Evolutionary conservation across 2,888 invertebrate genomes (phyloP).

Genomic region (Andrena fulva): DNA sequence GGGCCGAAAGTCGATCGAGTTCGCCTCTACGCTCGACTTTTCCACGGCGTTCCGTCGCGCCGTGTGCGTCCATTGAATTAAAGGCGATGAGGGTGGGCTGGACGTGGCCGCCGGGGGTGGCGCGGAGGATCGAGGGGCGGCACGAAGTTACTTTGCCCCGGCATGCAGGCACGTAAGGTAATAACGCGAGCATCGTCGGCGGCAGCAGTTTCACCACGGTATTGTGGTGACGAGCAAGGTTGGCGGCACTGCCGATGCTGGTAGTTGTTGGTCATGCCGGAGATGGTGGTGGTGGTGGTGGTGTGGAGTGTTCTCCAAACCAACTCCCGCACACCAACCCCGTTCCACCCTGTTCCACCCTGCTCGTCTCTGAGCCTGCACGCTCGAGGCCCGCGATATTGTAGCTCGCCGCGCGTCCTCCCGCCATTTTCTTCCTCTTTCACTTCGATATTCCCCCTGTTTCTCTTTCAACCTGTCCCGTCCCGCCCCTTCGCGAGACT

Average conservation of each 20-base stretch:
- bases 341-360: constrained; percentile 13
- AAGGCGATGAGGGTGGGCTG: constrained; percentile 9
- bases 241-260: constrained; percentile 20
- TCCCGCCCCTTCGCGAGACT: background rate
- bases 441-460: constrained; percentile 31
- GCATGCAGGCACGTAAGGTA: constrained; percentile 60
- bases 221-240: constrained; percentile 61
- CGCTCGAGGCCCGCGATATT: constrained; percentile 55
- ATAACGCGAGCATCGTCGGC: constrained; percentile 53
- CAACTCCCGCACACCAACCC: background rate
- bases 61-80: constrained; percentile 60
- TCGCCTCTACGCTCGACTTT: constrained; percentile 35
- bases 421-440: constrained; percentile 43
- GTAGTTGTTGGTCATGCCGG: constrained; percentile 29
- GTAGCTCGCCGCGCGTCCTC: constrained; percentile 33
- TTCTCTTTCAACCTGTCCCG: constrained; percentile 9
- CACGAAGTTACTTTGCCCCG: constrained; percentile 53
- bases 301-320: constrained; percentile 31
- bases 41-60: constrained; percentile 43
- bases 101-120: too few relatives aligned
- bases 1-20: constrained; percentile 44
- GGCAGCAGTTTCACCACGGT: constrained; percentile 58
- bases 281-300: constrained; percentile 22
- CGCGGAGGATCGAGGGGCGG: background rate
- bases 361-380: too few relatives aligned